Percentiles rank a stretch among this genome's conserved stretches.
These are phyloP conservation scores for Lathamus discolor DNA, from an alignment of 2,113 vertebrate species.

Conservation along the genomic window DNA sequence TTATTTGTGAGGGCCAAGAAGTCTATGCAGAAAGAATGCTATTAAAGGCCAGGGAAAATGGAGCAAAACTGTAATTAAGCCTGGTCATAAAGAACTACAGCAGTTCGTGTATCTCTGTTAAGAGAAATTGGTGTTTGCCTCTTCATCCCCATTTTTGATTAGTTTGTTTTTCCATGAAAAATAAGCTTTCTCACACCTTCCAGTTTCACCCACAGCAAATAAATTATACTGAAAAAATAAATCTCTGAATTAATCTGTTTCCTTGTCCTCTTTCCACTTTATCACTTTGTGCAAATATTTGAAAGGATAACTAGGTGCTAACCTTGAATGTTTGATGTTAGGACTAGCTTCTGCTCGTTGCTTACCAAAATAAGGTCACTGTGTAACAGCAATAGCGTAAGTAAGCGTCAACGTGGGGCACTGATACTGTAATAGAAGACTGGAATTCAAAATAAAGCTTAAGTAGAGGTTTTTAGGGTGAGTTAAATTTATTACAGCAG, in stretches of 20 bases:
- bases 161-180: not conserved
- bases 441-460: not conserved
- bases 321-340: slow-evolving; percentile 33
- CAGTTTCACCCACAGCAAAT: not conserved
- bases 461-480: not conserved
- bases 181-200: not conserved
- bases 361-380: not conserved
- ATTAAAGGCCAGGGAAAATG: not conserved
- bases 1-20: not conserved
- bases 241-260: not conserved
- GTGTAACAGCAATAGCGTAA: slow-evolving; percentile 1
- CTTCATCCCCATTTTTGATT: not conserved
- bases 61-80: not conserved
- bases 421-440: not conserved
- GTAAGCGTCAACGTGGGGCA: not conserved
- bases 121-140: not conserved
- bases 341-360: not conserved
- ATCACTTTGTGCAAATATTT: not conserved
- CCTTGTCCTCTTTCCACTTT: not conserved
- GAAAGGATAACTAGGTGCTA: not conserved
- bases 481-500: slow-evolving; percentile 64
- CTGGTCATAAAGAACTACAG: not conserved
- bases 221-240: not conserved
- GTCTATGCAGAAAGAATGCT: not conserved
- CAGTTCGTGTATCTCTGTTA: not conserved